Percentiles rank a stretch among this genome's conserved stretches.
Evolutionary conservation across 2,113 vertebrate genomes (phyloP).

Genomic region (Aphyosemion australe): DNA sequence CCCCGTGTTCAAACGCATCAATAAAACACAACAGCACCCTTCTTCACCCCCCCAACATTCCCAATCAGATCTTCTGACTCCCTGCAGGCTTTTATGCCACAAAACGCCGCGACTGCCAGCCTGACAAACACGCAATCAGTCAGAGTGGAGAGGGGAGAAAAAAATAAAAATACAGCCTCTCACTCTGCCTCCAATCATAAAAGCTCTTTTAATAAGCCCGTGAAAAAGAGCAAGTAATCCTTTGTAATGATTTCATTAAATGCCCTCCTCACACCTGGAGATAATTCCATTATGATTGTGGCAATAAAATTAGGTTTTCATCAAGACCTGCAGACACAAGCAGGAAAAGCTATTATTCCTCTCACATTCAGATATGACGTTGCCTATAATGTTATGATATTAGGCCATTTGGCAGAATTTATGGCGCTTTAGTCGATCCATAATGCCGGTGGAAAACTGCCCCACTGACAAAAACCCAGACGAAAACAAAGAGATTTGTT

Average conservation of each 20-base stretch:
- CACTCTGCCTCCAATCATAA: constrained; percentile 58
- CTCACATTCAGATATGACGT: constrained; percentile 74
- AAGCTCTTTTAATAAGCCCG: constrained; percentile 70
- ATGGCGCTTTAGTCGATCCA: constrained; percentile 52
- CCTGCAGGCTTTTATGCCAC: constrained; percentile 78
- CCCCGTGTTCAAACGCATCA: constrained; percentile 66
- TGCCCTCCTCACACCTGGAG: constrained; percentile 81
- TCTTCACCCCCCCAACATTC: constrained; percentile 66
- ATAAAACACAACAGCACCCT: constrained; percentile 56
- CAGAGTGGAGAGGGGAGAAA: constrained; percentile 36
- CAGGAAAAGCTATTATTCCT: constrained; percentile 77
- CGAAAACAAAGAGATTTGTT: constrained; percentile 14
- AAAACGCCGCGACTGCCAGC: constrained; percentile 70
- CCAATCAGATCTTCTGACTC: constrained; percentile 77
- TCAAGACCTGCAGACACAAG: constrained; percentile 75
- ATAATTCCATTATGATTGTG: constrained; percentile 83
- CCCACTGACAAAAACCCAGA: constrained; percentile 23
- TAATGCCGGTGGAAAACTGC: constrained; percentile 32
- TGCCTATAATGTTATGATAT: constrained; percentile 63
- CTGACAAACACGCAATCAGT: constrained; percentile 76
- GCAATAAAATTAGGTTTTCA: constrained; percentile 82
- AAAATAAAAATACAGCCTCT: constrained; percentile 16
- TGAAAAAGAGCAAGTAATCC: constrained; percentile 75
- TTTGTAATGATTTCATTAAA: constrained; percentile 82
- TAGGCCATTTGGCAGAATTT: constrained; percentile 66